Conservation (phyloP, 2,113 vertebrate species). For the Rhinolophus ferrumequinum region DNA sequence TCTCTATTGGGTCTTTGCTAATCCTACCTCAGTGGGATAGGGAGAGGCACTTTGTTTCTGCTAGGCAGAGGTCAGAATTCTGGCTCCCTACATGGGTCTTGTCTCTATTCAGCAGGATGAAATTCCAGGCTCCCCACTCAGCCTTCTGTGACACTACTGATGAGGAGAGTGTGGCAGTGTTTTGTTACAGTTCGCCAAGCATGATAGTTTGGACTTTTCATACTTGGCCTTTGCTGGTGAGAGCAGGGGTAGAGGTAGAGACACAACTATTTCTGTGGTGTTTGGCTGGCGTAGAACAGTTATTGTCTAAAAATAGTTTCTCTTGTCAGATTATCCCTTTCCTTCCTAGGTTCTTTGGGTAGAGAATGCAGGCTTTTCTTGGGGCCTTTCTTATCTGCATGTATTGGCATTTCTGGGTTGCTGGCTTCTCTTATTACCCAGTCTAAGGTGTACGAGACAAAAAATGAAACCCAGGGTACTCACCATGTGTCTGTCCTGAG, state of each 20-base stretch:
- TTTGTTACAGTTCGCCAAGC: not conserved
- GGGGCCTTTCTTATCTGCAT: not conserved
- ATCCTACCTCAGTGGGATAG: too few species aligned
- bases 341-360: not conserved
- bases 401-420: not conserved
- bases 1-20: not conserved
- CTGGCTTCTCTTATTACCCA: not conserved
- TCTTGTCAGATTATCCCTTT: not conserved
- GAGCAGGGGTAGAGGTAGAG: too few species aligned
- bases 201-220: not conserved
- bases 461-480: not conserved
- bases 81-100: too few species aligned
- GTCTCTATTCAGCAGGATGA: not conserved
- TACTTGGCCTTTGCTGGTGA: not conserved
- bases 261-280: not conserved
- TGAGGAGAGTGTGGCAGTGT: fast-evolving
- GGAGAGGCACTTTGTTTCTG: not conserved
- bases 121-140: not conserved
- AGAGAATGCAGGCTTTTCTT: not conserved
- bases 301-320: not conserved
- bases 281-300: not conserved
- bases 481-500: not conserved
- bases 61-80: not conserved
- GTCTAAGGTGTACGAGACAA: not conserved
- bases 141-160: not conserved